Percentiles rank a stretch among this genome's conserved stretches.
Conservation (phyloP, 2,797 vertebrate species). For the Clamator glandarius region DNA sequence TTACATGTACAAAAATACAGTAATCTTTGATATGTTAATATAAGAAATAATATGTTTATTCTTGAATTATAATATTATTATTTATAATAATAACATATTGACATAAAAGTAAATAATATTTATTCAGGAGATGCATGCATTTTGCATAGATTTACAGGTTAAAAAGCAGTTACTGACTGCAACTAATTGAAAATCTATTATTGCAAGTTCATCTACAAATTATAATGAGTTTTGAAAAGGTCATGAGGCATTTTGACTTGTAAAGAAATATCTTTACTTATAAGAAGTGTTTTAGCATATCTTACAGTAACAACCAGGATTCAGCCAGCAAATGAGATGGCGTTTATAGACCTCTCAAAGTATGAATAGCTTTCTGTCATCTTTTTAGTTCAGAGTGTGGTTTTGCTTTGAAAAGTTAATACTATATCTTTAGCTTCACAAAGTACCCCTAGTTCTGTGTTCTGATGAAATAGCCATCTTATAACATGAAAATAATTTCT, state of each 20-base stretch:
- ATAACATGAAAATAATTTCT: constrained; percentile 13
- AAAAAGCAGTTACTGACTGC: not conserved
- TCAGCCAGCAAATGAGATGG: not conserved
- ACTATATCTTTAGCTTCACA: not conserved
- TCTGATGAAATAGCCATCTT: constrained; percentile 5
- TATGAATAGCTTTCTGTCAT: not conserved
- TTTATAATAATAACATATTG: no score
- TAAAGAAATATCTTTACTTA: not conserved
- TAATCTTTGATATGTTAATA: not conserved
- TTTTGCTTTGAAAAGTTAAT: constrained; percentile 27
- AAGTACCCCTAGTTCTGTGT: not conserved
- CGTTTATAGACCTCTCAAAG: not conserved
- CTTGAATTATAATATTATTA: no score
- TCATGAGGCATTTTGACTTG: not conserved
- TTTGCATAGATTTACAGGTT: not conserved
- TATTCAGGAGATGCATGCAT: not conserved
- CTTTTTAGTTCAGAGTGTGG: not conserved
- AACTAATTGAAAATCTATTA: not conserved
- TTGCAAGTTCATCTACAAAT: not conserved
- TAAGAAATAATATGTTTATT: no score
- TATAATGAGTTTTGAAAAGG: not conserved
- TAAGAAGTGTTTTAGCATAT: not conserved
- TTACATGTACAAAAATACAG: not conserved
- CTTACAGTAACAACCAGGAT: not conserved
- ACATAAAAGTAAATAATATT: no score